Evolutionary conservation across 1,140 invertebrate species (phyloP).

Genomic region (Cylas formicarius): DNA sequence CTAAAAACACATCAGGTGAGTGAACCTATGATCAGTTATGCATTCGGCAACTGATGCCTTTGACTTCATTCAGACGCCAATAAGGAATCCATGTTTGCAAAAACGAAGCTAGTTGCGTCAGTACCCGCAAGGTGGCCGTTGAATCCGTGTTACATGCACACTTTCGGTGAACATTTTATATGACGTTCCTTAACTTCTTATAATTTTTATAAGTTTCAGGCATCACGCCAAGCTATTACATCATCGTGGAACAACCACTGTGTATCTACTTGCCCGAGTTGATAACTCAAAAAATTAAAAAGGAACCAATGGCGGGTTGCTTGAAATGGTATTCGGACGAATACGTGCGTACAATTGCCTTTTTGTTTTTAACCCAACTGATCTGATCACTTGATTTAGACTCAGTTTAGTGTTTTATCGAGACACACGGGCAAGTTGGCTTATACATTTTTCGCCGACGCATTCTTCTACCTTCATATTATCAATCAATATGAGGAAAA

Average conservation of each 20-base stretch:
- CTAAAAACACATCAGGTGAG: slow-evolving; percentile 45
- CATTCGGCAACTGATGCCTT: too few species aligned
- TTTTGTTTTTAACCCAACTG: slow-evolving; percentile 2
- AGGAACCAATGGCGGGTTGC: slow-evolving; percentile 53
- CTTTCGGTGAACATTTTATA: slow-evolving; percentile 52
- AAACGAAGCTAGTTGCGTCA: slow-evolving; percentile 59
- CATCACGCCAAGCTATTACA: slow-evolving; percentile 74
- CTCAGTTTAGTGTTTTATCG: slow-evolving; percentile 65
- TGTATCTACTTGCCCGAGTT: slow-evolving; percentile 57
- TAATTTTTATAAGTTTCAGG: slow-evolving; percentile 38
- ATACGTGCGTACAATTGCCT: slow-evolving; percentile 45
- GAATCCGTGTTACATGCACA: slow-evolving; percentile 81
- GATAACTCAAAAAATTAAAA: slow-evolving; percentile 51
- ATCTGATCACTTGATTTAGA: slow-evolving; percentile 47
- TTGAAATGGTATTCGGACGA: slow-evolving; percentile 68
- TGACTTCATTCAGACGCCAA: too few species aligned
- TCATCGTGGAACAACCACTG: slow-evolving; percentile 78
- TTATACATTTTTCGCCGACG: slow-evolving; percentile 58
- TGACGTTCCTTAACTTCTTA: neutral
- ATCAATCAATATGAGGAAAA: slow-evolving; percentile 80
- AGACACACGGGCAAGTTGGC: slow-evolving; percentile 52
- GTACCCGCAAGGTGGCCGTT: slow-evolving; percentile 66
- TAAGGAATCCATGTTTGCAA: slow-evolving; percentile 65
- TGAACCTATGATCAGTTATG: too few species aligned
- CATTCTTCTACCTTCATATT: slow-evolving; percentile 82